Conservation (phyloP, 2,888 invertebrate species). For the Pantelozetes paolii region DNA sequence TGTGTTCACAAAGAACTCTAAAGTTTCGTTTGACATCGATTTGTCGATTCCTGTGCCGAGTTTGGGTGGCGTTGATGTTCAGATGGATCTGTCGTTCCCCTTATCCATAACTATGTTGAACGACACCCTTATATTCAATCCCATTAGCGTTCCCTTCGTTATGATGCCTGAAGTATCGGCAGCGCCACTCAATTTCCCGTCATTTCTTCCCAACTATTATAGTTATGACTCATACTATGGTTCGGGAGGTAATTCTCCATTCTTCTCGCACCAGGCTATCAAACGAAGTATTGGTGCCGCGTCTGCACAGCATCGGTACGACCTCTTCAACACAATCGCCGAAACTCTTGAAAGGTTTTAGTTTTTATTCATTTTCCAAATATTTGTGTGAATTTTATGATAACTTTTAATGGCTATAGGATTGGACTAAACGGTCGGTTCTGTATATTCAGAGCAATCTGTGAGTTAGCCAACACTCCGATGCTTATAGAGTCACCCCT, state of each 20-base stretch:
- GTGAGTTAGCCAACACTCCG: slow-evolving; percentile 36
- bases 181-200: slow-evolving; percentile 33
- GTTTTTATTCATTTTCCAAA: not conserved
- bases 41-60: slow-evolving; percentile 37
- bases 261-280: slow-evolving; percentile 25
- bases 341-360: slow-evolving; percentile 31
- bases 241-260: not conserved
- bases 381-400: not conserved
- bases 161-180: slow-evolving; percentile 3
- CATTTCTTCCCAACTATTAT: slow-evolving; percentile 27
- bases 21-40: slow-evolving; percentile 39
- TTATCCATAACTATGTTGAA: slow-evolving; percentile 35
- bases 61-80: slow-evolving; percentile 29
- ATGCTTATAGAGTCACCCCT: slow-evolving; percentile 39
- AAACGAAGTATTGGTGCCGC: slow-evolving; percentile 37
- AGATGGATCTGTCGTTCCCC: slow-evolving; percentile 29
- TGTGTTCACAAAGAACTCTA: slow-evolving; percentile 33
- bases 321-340: slow-evolving; percentile 30
- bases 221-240: slow-evolving; percentile 25
- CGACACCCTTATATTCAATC: slow-evolving; percentile 38
- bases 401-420: not conserved
- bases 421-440: slow-evolving; percentile 29
- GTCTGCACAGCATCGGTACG: slow-evolving; percentile 36
- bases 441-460: slow-evolving; percentile 39
- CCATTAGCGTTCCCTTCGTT: slow-evolving; percentile 37